Evolutionary conservation across 2,888 invertebrate species (phyloP), one percentile per base, ranked within the genome.

Genomic region (Drosophila nigricruria): DNA sequence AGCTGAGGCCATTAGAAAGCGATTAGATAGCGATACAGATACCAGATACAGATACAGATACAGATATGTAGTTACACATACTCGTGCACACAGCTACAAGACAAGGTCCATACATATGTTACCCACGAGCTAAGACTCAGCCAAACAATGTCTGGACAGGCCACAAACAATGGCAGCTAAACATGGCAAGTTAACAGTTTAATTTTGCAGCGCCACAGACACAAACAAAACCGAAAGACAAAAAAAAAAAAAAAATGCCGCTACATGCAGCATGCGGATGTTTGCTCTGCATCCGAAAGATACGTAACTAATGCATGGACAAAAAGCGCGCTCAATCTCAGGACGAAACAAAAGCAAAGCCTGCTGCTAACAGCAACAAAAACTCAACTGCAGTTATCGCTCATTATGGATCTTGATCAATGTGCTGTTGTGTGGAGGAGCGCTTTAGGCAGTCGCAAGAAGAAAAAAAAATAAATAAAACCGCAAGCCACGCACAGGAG

Each of bases 121-220:
- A 68, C 70, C 88, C 85, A 79, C 81, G 81, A 82, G 83, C 82
- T 71, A 70, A 66, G 62, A 62, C 77, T 45, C 52, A 72, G 64
- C 60, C 70, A 56, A 73, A 82, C 77, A 86, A 80, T 80, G 79
- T 82, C 69, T 70, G 61, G 59, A 68, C 77, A 57, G 43, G 81
- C 78, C 71, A 70, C 71, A 71, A 88, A 88, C 82, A 90, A 90
- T 91, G 91, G 85, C 91, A 88, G 85, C 90, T 91, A 81, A 90
- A 90, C 91, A 89, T 89, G 85, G 90, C 86, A 90, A 90, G 89
- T 88, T 87, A 87, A 87, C 87, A 87, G 87, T 90, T 87, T 87
- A 87, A 87, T 87, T 87, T 87, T 75, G 65, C 74, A 74, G 74
- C 68, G 70, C 66, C 70, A 69, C 71, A 57, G 69, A 88, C 75